Base-by-base conservation (phyloP, 2,888 invertebrate genomes). In the Cheilosia impressa region DNA sequence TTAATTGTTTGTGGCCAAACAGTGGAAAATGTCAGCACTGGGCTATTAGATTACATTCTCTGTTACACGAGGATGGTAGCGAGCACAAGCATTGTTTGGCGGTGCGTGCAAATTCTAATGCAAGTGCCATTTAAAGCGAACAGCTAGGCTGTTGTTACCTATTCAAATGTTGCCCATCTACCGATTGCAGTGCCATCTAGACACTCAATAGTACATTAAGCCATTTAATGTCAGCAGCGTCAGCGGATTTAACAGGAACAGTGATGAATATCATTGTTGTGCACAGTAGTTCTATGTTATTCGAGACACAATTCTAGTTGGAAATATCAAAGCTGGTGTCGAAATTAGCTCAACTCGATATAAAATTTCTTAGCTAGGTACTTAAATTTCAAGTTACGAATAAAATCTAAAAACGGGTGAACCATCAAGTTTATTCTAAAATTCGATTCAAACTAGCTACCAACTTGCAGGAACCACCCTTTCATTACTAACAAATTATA, bases 1-100 rank as follows among this genome's bases (percentile, higher is more conserved):
- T 60, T 47, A 15, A 69, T 69, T 78, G 63, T 78, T 69, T 24
- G 7, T 22, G 41, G 27, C 69, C 78, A 52, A 47, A 63, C 41
- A 57, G 47, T 45, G 77, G 27, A 69, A 69, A 60, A 62, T 60
- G 22, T 38, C 10, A 68, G 45, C 27, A 17, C n/a, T 60, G 41
- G 15, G 13, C 22, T 15, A 60, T 68, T 45, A 38, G 9, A 55
- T 69, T 77, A 60, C 66, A 41, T 5, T 52, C n/a, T 17, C 22
- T 55, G 4, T 55, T 31, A 10, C 55, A n/a, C 15, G n/a, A 55
- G 7, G n/a, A 22, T 50, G n/a, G 7, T 10, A 34, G 31, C 2
- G 7, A 55, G 4, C 10, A 31, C 2, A 2, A 55, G 9, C 10
- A 31, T 22, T 15, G 38, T 38, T 9, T 38, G 7, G 17, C 19